Percentiles rank a stretch among this genome's conserved stretches.
Evolutionary conservation across 2,797 vertebrate genomes (phyloP).

Genomic region (Pseudochaenichthys georgianus): DNA sequence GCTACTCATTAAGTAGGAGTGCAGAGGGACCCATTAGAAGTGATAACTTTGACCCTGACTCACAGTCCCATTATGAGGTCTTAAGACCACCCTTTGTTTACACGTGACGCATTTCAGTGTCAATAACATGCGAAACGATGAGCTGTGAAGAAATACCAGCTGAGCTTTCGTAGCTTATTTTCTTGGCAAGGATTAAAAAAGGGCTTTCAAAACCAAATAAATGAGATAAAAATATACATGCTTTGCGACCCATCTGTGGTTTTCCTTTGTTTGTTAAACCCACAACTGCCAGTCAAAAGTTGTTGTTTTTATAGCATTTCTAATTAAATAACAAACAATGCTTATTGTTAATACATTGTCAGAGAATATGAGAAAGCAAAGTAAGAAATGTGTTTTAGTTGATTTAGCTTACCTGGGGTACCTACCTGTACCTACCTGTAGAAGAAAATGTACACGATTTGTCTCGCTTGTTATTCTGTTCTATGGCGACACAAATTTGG

Average conservation of each 20-base stretch:
- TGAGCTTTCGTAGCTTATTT: not conserved
- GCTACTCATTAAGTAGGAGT: conserved; percentile 58
- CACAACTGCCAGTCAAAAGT: conserved; percentile 8
- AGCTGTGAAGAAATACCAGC: not conserved
- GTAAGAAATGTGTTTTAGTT: not conserved
- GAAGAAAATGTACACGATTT: not conserved
- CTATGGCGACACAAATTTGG: not conserved
- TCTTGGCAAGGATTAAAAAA: not conserved
- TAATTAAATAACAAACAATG: not conserved
- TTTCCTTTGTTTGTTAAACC: not conserved
- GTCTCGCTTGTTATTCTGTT: not conserved
- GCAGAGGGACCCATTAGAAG: conserved; percentile 69
- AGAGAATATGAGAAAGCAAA: not conserved
- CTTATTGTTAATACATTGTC: not conserved
- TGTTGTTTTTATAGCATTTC: not conserved
- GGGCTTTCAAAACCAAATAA: conserved; percentile 5
- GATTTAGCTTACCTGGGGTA: not conserved
- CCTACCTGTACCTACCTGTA: not conserved
- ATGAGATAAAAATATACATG: not conserved
- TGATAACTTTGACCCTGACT: conserved; percentile 72
- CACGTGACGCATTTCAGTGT: conserved; percentile 36
- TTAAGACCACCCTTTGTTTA: conserved; percentile 61
- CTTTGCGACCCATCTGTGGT: conserved; percentile 28
- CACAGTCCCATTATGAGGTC: conserved; percentile 64
- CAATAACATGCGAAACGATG: conserved; percentile 9